A percentile compares a stretch with the other conserved stretches of the same genome.
Conservation (phyloP, 2,888 invertebrate genomes). For the Beris morrisii region DNA sequence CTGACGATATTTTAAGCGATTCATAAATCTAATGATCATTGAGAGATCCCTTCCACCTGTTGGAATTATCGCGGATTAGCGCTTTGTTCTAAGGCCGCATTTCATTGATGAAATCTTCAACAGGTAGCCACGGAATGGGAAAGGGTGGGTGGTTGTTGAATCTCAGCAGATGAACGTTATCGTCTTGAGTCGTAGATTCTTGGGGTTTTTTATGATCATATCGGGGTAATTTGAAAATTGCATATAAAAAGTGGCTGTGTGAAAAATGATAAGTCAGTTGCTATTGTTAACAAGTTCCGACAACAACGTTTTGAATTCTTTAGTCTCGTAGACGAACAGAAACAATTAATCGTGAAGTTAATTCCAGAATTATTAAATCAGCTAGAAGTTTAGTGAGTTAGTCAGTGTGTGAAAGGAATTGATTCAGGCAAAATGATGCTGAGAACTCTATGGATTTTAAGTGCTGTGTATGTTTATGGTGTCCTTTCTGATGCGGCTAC, state of each 20-base stretch:
- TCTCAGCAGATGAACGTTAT: background rate
- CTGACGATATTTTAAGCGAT: conserved; percentile 11
- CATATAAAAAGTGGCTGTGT: conserved; percentile 37
- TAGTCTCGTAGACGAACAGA: background rate
- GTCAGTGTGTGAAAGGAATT: background rate
- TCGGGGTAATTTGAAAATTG: conserved; percentile 17
- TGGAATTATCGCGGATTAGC: background rate
- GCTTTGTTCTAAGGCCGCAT: conserved; percentile 21
- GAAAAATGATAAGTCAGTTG: conserved; percentile 32
- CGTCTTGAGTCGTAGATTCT: background rate
- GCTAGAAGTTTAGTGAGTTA: background rate
- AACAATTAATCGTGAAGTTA: background rate
- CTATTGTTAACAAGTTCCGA: conserved; percentile 29
- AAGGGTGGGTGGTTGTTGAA: too few relatives aligned
- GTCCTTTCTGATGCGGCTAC: conserved; percentile 51
- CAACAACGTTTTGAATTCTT: background rate
- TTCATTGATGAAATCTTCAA: conserved; percentile 11
- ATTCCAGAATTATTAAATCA: background rate
- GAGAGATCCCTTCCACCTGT: conserved; percentile 30
- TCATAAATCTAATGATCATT: conserved; percentile 16
- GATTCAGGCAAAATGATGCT: conserved; percentile 1
- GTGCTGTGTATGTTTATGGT: conserved; percentile 2
- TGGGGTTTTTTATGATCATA: conserved; percentile 5
- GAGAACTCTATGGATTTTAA: conserved; percentile 23
- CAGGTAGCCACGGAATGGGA: background rate